Percentiles rank a stretch among this genome's conserved stretches.
Evolutionary conservation across 2,113 vertebrate species (phyloP).

Genomic region (Pimephales promelas): DNA sequence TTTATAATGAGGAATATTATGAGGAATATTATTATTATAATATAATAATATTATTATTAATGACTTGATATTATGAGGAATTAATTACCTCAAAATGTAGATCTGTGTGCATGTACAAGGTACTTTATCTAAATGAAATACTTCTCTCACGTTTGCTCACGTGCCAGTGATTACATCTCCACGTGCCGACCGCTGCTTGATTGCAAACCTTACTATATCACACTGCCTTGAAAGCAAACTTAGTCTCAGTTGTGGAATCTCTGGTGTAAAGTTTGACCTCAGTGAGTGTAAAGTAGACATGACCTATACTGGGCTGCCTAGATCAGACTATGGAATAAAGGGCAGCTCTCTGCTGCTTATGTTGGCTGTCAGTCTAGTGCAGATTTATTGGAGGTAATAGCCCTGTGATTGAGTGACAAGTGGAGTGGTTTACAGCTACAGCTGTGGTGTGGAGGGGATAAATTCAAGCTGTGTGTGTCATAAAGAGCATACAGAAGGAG

Average conservation of each 20-base stretch:
- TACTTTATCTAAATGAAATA: too few relatives aligned
- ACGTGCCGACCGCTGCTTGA: background rate
- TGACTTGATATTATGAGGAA: too few relatives aligned
- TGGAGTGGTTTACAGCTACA: constrained; percentile 44
- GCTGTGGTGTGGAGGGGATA: constrained; percentile 40
- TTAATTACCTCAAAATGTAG: too few relatives aligned
- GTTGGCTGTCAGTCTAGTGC: constrained; percentile 54
- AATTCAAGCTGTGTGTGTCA: constrained; percentile 34
- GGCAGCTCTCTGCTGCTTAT: constrained; percentile 50
- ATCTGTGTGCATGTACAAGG: too few relatives aligned
- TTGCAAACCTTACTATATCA: background rate
- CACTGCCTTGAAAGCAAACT: constrained; percentile 4
- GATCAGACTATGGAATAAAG: constrained; percentile 53
- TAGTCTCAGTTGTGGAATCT: constrained; percentile 4
- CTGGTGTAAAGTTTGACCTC: constrained; percentile 27
- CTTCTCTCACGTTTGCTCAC: too few relatives aligned
- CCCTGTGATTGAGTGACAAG: constrained; percentile 57
- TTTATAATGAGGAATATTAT: too few relatives aligned
- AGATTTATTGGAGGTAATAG: constrained; percentile 61
- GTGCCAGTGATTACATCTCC: too few relatives aligned
- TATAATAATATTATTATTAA: too few relatives aligned
- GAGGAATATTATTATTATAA: too few relatives aligned
- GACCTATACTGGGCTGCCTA: constrained; percentile 39
- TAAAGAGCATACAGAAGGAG: constrained; percentile 33
- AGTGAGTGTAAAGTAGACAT: constrained; percentile 41